These are phyloP conservation scores for Nannoperca australis DNA, from an alignment of 2,797 vertebrate species.

Conservation along the genomic window DNA sequence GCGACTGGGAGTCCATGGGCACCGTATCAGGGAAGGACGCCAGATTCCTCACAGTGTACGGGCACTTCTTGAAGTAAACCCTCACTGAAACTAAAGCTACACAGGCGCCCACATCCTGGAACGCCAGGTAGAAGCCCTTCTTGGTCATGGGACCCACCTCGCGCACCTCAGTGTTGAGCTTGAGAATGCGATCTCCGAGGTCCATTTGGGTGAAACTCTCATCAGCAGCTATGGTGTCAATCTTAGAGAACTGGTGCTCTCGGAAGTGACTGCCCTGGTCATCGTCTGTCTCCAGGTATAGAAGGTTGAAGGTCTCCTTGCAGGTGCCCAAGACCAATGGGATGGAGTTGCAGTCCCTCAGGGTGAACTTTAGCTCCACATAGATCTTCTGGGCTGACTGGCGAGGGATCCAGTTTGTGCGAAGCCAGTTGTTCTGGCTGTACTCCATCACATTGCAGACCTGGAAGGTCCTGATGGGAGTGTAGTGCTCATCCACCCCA, in stretches of 20 bases:
- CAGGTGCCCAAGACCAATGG: constrained; percentile 96
- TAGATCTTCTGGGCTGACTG: constrained; percentile 97
- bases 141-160: constrained; percentile 95
- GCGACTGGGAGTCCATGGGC: constrained; percentile 95
- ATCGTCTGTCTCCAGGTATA: constrained; percentile 95
- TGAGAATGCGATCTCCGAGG: constrained; percentile 97
- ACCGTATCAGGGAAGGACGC: constrained; percentile 97
- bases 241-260: constrained; percentile 96
- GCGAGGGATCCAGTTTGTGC: constrained; percentile 97
- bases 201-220: constrained; percentile 99
- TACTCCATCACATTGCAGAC: constrained; percentile 99
- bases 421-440: constrained; percentile 98
- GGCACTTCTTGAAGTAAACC: constrained; percentile 99
- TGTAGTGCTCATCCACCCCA: constrained; percentile 97
- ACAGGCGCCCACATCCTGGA: constrained; percentile 97
- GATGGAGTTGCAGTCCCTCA: constrained; percentile 98
- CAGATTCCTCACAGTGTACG: constrained; percentile 94
- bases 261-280: constrained; percentile 94
- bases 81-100: constrained; percentile 97
- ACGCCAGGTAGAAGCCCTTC: constrained; percentile 97
- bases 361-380: constrained; percentile 97
- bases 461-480: constrained; percentile 97
- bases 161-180: constrained; percentile 97
- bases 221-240: constrained; percentile 97
- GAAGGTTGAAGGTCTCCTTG: constrained; percentile 98